Percentiles rank a stretch among this genome's conserved stretches.
Evolutionary conservation across 2,888 invertebrate genomes (phyloP).

Genomic region (Sylvicola cinctus): DNA sequence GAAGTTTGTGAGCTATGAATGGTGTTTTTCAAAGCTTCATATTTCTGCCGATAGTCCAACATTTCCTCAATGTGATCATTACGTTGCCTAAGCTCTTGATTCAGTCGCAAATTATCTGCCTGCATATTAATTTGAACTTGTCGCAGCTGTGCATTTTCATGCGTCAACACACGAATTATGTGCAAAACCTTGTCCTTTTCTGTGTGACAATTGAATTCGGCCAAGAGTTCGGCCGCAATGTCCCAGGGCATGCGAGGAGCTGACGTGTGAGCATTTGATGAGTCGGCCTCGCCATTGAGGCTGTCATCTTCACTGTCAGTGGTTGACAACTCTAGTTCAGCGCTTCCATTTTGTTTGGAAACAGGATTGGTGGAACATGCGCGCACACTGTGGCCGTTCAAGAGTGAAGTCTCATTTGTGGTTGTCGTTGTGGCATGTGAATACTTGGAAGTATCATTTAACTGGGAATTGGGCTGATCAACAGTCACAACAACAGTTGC

Average conservation of each 20-base stretch:
- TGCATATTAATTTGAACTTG: not conserved
- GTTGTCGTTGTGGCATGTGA: too few species aligned
- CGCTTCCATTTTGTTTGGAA: constrained; percentile 14
- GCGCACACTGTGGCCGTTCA: too few species aligned
- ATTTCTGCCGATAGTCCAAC: too few species aligned
- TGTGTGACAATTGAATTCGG: constrained; percentile 17
- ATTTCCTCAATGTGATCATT: not conserved
- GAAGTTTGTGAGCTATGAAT: not conserved
- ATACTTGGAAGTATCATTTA: too few species aligned
- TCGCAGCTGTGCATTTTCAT: constrained; percentile 22
- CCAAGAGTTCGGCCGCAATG: constrained; percentile 20
- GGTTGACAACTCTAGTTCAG: constrained; percentile 46
- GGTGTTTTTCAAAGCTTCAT: too few species aligned
- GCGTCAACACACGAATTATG: constrained; percentile 16
- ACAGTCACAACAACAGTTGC: not conserved
- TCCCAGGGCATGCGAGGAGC: constrained; percentile 20
- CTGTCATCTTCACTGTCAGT: constrained; percentile 50
- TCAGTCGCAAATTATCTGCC: not conserved
- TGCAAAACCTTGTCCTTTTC: constrained; percentile 22
- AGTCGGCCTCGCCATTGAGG: constrained; percentile 23
- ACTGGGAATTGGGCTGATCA: too few species aligned
- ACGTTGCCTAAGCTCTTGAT: not conserved
- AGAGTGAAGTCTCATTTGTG: too few species aligned
- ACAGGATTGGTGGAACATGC: too few species aligned
- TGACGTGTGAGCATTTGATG: constrained; percentile 21